Conservation (phyloP, 2,113 vertebrate species). For the Heteronetta atricapilla region DNA sequence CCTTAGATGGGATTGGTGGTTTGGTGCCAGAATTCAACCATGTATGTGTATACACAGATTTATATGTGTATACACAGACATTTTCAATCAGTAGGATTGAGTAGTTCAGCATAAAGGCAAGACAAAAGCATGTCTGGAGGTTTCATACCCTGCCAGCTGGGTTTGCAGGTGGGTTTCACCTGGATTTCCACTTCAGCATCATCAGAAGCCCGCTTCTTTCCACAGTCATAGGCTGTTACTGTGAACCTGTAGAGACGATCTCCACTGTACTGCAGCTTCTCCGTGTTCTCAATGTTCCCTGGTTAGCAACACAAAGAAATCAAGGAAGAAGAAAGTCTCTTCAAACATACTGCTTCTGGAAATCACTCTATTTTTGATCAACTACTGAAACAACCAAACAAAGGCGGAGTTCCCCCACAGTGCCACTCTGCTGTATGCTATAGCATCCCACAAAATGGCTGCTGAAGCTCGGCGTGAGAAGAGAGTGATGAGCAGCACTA, state of each 20-base stretch:
- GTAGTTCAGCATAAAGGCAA: not conserved
- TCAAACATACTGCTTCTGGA: not conserved
- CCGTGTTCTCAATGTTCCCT: conserved; percentile 98
- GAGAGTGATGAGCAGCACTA: not conserved
- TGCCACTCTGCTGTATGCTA: not conserved
- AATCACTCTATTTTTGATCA: not conserved
- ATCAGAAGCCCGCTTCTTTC: conserved; percentile 94
- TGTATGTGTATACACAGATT: not conserved
- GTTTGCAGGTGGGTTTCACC: conserved; percentile 97
- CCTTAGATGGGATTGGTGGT: not conserved
- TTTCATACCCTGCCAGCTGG: conserved; percentile 86
- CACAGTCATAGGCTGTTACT: conserved; percentile 97
- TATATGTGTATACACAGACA: not conserved
- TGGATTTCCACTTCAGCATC: conserved; percentile 95
- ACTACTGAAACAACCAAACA: not conserved
- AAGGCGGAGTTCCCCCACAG: not conserved
- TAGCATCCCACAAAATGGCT: not conserved
- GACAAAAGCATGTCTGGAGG: not conserved
- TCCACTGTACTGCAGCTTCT: conserved; percentile 91
- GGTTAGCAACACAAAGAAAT: conserved; percentile 17
- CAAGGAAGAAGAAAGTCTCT: not conserved
- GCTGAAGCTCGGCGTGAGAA: not conserved
- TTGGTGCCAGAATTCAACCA: not conserved
- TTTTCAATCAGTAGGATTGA: not conserved
- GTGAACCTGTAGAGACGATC: conserved; percentile 92